Evolutionary conservation across 2,888 invertebrate genomes (phyloP), one percentile per base, ranked within the genome.

Genomic region (Eupithecia centaureata): DNA sequence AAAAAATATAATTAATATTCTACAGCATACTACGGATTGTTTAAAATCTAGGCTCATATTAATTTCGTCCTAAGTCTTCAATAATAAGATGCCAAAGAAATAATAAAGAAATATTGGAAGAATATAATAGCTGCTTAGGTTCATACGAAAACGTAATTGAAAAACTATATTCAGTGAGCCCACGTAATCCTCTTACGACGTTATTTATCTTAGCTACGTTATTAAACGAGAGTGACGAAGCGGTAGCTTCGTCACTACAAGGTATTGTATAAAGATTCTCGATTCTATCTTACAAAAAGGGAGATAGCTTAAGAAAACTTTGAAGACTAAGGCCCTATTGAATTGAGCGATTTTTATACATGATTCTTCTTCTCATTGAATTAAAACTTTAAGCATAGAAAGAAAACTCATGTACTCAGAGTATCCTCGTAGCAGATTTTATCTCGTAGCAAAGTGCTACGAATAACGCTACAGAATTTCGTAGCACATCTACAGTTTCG

Each of bases 401-500:
- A n/a, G n/a, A n/a, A n/a, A n/a, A n/a, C n/a, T n/a, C n/a, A n/a
- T n/a, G 8, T 22, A n/a, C 22, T 10, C 22, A 22, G 18, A 18
- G 18, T 22, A 10, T 47, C 12, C 22, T 12, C 47, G 8, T 42
- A 47, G 22, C 47, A 47, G 47, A 47, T 22, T 8, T 52, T 7
- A 56, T 30, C 32, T 33, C 59, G 62, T 67, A 59, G 67, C 58
- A 42, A 42, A 62, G 30, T 33, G 47, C 66, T 66, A 61, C 65
- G 65, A 42, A 42, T 22, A 52, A 25, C 15, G 58, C 58, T 59
- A 61, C 54, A 25, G 30, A 28, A 13, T 32, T 25, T n/a, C 75
- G 79, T 79, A 82, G 79, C 74, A 58, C 58, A 57, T 76, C 82
- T 83, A 83, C 79, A 76, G 61, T 63, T 76, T 78, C 80, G 81